A percentile compares a stretch with the other conserved stretches of the same genome.
Evolutionary conservation across 2,888 invertebrate genomes (phyloP).

Genomic region (Nemapogon koenigi): DNA sequence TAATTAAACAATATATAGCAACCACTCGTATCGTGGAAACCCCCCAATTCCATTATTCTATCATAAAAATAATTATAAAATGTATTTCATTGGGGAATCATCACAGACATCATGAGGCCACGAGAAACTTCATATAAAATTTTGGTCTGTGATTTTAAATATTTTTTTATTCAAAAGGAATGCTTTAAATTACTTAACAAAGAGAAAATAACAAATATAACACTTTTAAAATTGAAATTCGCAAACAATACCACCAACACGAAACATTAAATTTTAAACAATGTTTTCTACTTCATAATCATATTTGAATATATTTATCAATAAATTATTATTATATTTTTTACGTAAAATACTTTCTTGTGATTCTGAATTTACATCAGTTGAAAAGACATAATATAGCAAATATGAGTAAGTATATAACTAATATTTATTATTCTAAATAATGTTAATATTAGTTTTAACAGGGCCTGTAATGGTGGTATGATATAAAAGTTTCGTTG

Average conservation of each 20-base stretch:
- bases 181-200: constrained; percentile 20
- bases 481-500: no score
- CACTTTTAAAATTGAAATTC: constrained; percentile 11
- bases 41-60: constrained; percentile 4
- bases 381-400: no score
- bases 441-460: no score
- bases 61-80: constrained; percentile 7
- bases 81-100: neutral
- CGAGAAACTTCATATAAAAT: constrained; percentile 2
- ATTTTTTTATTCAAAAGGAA: constrained; percentile 18
- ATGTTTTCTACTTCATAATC: constrained; percentile 1
- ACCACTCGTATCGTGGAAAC: constrained; percentile 1
- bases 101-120: neutral
- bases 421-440: no score
- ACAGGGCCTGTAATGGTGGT: no score
- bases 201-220: constrained; percentile 13
- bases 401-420: no score
- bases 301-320: constrained; percentile 4
- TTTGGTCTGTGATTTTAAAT: neutral
- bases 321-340: constrained; percentile 2
- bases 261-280: constrained; percentile 11
- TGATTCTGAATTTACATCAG: constrained; percentile 17
- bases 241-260: constrained; percentile 12
- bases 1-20: constrained; percentile 5
- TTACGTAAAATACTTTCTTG: constrained; percentile 17